Evolutionary conservation across 2,888 invertebrate genomes (phyloP).

Genomic region (Tholera decimalis): DNA sequence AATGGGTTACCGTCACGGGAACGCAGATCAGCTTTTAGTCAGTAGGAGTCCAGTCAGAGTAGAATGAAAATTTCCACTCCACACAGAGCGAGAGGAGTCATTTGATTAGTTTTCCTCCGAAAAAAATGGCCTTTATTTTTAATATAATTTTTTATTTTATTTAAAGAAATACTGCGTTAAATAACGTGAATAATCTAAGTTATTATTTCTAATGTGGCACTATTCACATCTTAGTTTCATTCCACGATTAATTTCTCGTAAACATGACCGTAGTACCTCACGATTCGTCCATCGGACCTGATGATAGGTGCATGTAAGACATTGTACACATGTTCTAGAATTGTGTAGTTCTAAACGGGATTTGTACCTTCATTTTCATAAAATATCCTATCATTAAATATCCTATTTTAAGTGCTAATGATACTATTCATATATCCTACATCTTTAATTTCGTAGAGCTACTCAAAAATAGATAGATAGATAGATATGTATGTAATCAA

Average conservation of each 20-base stretch:
- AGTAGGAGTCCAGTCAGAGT: no score
- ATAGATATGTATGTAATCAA: neutral
- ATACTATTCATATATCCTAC: neutral
- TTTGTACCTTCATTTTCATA: neutral
- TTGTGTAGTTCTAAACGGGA: neutral
- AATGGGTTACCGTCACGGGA: no score
- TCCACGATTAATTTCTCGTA: conserved; percentile 31
- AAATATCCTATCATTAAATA: no score
- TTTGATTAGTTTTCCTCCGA: no score
- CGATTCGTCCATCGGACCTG: conserved; percentile 43
- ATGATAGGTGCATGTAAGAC: conserved; percentile 44
- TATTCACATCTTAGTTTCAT: conserved; percentile 33
- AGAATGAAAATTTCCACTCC: no score
- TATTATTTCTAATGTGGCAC: conserved; percentile 34
- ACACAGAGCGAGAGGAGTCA: no score
- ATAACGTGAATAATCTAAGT: conserved; percentile 8
- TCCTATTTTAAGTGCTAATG: neutral
- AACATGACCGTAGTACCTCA: conserved; percentile 41
- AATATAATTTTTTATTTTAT: no score
- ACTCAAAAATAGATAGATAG: neutral
- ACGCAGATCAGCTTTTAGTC: no score
- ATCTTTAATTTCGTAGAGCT: neutral
- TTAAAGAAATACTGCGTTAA: conserved; percentile 12
- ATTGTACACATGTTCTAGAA: conserved; percentile 27
- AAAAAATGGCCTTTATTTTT: no score